Conservation (phyloP, 1,140 invertebrate genomes). For the Acromyrmex echinatior region DNA sequence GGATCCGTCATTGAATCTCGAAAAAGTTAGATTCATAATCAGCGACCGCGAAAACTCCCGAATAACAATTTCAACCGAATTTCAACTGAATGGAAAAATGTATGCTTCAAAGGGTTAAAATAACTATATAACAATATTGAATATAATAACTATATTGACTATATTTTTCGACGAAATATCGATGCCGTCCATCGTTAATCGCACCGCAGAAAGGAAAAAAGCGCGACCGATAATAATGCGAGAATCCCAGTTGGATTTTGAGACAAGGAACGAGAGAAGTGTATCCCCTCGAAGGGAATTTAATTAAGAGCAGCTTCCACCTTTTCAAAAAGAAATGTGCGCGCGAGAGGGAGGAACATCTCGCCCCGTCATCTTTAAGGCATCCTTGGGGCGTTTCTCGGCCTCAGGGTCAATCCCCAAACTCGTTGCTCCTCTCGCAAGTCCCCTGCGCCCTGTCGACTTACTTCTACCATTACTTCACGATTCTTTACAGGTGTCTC, state of each 20-base stretch:
- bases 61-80: too few relatives aligned
- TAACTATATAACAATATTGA: too few relatives aligned
- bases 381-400: conserved; percentile 72
- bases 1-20: too few relatives aligned
- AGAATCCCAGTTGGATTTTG: conserved; percentile 53
- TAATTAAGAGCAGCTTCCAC: conserved; percentile 65
- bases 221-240: conserved; percentile 59
- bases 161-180: neutral
- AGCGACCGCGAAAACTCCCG: too few relatives aligned
- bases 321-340: conserved; percentile 65
- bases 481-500: conserved; percentile 45
- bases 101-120: neutral
- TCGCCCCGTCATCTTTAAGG: conserved; percentile 82
- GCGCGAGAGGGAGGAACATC: conserved; percentile 59
- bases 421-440: conserved; percentile 57
- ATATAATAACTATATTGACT: too few relatives aligned
- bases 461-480: conserved; percentile 60
- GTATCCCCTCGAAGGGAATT: conserved; percentile 57
- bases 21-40: too few relatives aligned
- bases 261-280: neutral
- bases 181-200: neutral
- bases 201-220: neutral
- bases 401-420: conserved; percentile 77
- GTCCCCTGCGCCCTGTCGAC: conserved; percentile 57
- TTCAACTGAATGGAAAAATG: too few relatives aligned